Percentiles rank a stretch among this genome's conserved stretches.
phyloP scores from a whole-genome alignment of 1,140 invertebrate genomes.

The Drosophila varians region DNA sequence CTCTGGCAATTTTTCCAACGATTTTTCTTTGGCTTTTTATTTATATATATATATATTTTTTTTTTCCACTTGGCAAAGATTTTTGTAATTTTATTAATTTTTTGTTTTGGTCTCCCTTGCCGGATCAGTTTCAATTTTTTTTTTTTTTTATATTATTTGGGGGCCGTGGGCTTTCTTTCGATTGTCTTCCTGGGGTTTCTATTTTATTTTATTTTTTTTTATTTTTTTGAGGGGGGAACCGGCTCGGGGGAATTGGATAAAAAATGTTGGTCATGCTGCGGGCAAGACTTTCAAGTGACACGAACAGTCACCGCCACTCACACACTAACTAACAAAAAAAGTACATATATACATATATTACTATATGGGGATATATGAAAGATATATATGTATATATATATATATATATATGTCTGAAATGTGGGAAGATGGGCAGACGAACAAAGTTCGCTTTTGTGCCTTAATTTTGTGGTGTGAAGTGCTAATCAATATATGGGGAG shows the following conservation, averaged over 20 bases:
- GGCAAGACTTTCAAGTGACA: conserved; percentile 63
- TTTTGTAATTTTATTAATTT: conserved; percentile 64
- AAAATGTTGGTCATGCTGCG: conserved; percentile 68
- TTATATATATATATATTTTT: too few species aligned
- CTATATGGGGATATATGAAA: too few species aligned
- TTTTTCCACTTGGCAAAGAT: conserved; percentile 31
- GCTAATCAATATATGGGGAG: conserved; percentile 45
- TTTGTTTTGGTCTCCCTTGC: conserved; percentile 3
- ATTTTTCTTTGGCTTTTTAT: conserved; percentile 21
- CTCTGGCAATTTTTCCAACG: conserved; percentile 3
- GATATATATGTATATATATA: background rate
- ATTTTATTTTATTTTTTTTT: conserved; percentile 17
- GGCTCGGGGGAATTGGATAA: background rate
- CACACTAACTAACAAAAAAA: conserved; percentile 3
- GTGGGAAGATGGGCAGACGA: conserved; percentile 13
- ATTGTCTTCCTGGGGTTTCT: conserved; percentile 35
- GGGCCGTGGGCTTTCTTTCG: conserved; percentile 35
- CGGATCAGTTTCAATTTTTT: background rate
- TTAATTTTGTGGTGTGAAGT: conserved; percentile 42
- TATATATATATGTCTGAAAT: background rate
- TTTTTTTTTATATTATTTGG: conserved; percentile 3
- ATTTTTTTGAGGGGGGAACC: conserved; percentile 8
- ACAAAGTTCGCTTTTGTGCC: conserved; percentile 28
- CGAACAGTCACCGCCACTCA: conserved; percentile 35
- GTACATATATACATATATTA: background rate